Conservation (phyloP, 2,797 vertebrate species). For the Peromyscus melanophrys region DNA sequence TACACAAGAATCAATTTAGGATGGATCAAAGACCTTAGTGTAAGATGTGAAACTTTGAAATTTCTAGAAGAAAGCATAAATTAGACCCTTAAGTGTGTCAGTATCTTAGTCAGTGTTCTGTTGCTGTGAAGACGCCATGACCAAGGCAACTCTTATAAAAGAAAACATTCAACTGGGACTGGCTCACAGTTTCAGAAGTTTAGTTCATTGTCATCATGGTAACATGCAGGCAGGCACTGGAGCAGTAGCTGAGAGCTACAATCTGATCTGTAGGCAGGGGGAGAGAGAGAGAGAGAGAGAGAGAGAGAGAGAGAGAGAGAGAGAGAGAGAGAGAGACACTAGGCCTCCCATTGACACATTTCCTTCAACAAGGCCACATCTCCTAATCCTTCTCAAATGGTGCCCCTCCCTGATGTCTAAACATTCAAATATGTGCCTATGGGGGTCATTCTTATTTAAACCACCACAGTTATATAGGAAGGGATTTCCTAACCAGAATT, state of each 20-base stretch:
- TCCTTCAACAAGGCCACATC: neutral
- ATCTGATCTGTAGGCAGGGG: neutral
- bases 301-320: too few relatives aligned
- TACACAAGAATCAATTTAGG: neutral
- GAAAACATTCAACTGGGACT: neutral
- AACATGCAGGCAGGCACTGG: neutral
- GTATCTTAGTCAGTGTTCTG: neutral
- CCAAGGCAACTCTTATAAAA: neutral
- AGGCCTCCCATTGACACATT: neutral
- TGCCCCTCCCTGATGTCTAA: neutral
- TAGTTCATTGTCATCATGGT: neutral
- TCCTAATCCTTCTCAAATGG: constrained; percentile 10
- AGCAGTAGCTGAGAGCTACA: neutral
- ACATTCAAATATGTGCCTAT: neutral
- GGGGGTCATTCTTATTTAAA: neutral
- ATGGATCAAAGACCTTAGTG: neutral
- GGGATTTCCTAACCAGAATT: neutral
- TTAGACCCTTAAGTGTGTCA: neutral
- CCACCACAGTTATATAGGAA: neutral
- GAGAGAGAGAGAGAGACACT: neutral
- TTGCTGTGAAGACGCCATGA: neutral
- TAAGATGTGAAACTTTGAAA: neutral
- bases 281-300: too few relatives aligned
- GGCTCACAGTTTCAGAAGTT: neutral
- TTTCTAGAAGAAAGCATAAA: neutral